Base-by-base conservation (phyloP, 1,140 invertebrate genomes). In the Condylostylus longicornis region DNA sequence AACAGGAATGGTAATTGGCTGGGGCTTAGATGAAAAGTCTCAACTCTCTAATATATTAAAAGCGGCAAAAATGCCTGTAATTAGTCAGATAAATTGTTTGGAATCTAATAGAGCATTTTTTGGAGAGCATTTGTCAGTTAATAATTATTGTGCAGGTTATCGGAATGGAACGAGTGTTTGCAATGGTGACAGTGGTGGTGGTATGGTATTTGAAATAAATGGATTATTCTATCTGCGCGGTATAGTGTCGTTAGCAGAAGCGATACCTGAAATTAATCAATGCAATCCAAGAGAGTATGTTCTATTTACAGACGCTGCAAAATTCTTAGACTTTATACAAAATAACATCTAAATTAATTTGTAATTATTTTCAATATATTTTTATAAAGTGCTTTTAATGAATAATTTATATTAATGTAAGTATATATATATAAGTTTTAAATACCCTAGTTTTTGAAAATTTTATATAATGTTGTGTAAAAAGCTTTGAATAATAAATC, bases 271-370 rank as follows among this genome's bases (percentile, higher is more conserved):
- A 1, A 63, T 7, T 6, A 17, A 9, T 31, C 5, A 7, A 13
- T 31, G 29, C 15, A 31, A 65, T 43, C 58, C 61, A 15, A 69
- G 66, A 19, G 70, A 68, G 53, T 77, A 79, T 0, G 79, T 72
- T 2, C 68, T 82, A 9, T 84, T 82, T 42, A 71, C 78, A 1
- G 71, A 66, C 33, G 68, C 79, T 1, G 44, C 59, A 2, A 57
- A 70, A 29, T 81, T 70, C 41, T 52, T 77, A 0, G 60, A 67
- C 7, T 82, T 79, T 79, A 79, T 82, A 32, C n/a, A n/a, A n/a
- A n/a, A n/a, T n/a, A n/a, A n/a, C n/a, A n/a, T n/a, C n/a, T n/a
- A n/a, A n/a, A n/a, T n/a, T n/a, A n/a, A n/a, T n/a, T n/a, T n/a
- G n/a, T n/a, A n/a, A n/a, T n/a, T n/a, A n/a, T n/a, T n/a, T n/a